These are phyloP conservation scores for Dolichopus griseipennis DNA, from an alignment of 2,888 invertebrate species.

Conservation along the genomic window DNA sequence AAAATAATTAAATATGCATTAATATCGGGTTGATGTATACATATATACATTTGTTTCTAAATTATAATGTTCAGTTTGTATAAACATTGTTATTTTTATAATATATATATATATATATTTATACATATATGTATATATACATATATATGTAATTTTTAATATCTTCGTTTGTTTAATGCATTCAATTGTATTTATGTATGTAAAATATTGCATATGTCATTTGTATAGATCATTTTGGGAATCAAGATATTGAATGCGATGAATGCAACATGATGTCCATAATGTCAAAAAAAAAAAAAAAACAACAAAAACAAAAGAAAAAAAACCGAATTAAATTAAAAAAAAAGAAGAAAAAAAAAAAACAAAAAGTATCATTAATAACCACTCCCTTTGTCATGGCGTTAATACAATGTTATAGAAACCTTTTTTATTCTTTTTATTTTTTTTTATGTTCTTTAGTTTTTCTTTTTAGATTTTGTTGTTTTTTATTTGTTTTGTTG, in stretches of 20 bases:
- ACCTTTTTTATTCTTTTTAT: background rate
- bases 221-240: background rate
- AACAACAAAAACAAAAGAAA: background rate
- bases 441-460: background rate
- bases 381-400: constrained; percentile 6
- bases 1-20: constrained; percentile 3
- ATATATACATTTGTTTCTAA: background rate
- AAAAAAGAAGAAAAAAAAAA: too few relatives aligned
- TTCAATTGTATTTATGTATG: background rate
- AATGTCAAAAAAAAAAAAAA: background rate
- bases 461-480: background rate
- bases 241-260: constrained; percentile 1
- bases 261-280: constrained; percentile 3
- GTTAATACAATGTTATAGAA: constrained; percentile 3
- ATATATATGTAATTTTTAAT: background rate
- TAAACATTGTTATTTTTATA: background rate
- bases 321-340: too few relatives aligned
- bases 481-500: background rate
- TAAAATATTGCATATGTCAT: background rate
- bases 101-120: background rate
- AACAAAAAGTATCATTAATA: constrained; percentile 1
- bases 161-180: background rate
- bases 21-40: background rate
- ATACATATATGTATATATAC: background rate
- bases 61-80: background rate